Evolutionary conservation across 1,140 invertebrate species (phyloP), one percentile per base, ranked within the genome.

Genomic region (Eubasilissa regina): DNA sequence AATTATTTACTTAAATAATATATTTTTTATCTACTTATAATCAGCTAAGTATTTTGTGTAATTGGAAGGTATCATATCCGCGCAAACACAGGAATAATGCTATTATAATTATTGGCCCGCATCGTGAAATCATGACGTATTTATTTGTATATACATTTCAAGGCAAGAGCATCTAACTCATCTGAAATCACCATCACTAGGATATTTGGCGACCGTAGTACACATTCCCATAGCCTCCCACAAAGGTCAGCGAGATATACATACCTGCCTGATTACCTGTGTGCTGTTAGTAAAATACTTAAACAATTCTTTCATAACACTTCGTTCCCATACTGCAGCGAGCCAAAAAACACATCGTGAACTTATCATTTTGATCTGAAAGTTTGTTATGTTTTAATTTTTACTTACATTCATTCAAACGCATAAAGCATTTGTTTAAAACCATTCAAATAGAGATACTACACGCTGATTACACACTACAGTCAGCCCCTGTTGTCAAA

Each of bases 111-210:
- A 3, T 19, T 68, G 44, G 17, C n/a, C 64, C 44, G 45, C 9
- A 68, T 68, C 64, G n/a, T 44, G 44, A 68, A 9, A 10, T 68
- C 15, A 48, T 15, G 64, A 35, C 25, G 25, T 35, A 35, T 35
- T 35, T 35, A 35, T 47, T 68, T 17, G 19, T 68, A 3, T 19
- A 45, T 68, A 15, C 8, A 68, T 17, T 68, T 68, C 64, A 68
- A 68, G 64, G 64, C 8, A 15, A 51, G 11, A 51, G 44, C 21
- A 68, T 9, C 45, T 45, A 68, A 68, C 1, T 68, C 64, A 3
- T 48, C 64, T 47, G n/a, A 68, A 68, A 68, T 68, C 64, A 10
- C 64, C 64, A 68, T 68, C 45, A 66, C 62, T n/a, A 17, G 62
- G 11, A 45, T 45, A 21, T 12, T 47, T 68, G 64, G 45, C 45